These are phyloP conservation scores for Aethina tumida DNA, from an alignment of 1,140 invertebrate genomes.

Conservation along the genomic window DNA sequence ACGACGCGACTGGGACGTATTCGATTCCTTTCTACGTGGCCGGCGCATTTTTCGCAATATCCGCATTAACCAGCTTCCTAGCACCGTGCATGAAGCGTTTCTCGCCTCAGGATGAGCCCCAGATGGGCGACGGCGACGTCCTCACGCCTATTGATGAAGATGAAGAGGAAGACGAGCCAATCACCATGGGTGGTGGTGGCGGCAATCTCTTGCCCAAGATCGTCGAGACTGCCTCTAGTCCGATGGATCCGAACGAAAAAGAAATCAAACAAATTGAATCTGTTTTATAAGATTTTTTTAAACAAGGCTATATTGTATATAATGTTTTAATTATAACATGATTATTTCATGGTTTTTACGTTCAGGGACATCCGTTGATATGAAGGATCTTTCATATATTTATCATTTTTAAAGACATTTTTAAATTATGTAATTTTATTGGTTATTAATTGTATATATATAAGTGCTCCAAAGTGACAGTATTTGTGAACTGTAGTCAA, in stretches of 20 bases:
- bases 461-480: constrained; percentile 4
- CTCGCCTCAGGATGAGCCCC: constrained; percentile 37
- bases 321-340: neutral
- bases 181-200: constrained; percentile 45
- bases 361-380: too few species aligned
- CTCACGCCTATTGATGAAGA: constrained; percentile 74
- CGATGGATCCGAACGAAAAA: constrained; percentile 43
- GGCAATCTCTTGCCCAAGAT: constrained; percentile 34
- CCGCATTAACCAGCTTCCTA: constrained; percentile 70
- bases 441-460: too few species aligned
- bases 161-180: constrained; percentile 62
- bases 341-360: too few species aligned
- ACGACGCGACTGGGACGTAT: constrained; percentile 77
- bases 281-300: constrained; percentile 42
- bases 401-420: too few species aligned
- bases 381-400: too few species aligned
- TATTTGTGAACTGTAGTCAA: constrained; percentile 15
- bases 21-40: constrained; percentile 87
- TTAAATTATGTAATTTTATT: too few species aligned
- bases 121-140: constrained; percentile 52
- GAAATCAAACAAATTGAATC: constrained; percentile 58
- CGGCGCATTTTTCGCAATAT: constrained; percentile 75
- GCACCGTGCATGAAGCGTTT: constrained; percentile 64
- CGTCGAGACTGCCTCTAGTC: constrained; percentile 42
- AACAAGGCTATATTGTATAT: neutral